phyloP scores from a whole-genome alignment of 2,113 vertebrate species.

The Coptodon bakossiorum region DNA sequence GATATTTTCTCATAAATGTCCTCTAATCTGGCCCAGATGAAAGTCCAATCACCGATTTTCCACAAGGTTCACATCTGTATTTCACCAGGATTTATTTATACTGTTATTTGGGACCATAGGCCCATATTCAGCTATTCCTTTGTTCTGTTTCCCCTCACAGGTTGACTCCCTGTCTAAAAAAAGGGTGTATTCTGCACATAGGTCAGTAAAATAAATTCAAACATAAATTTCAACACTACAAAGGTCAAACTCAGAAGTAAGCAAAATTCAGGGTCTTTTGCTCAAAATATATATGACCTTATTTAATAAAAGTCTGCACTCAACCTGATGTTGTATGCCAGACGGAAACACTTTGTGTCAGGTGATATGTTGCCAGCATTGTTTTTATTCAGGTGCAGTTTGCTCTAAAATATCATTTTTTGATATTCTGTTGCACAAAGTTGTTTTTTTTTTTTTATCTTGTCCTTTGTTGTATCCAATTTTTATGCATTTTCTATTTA shows the following conservation, averaged over 20 bases:
- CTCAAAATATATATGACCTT: neutral
- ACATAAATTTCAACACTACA: neutral
- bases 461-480: neutral
- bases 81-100: neutral
- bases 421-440: neutral
- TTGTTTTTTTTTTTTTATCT: neutral
- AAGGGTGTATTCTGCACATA: neutral
- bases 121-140: neutral
- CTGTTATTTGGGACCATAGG: neutral
- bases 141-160: neutral
- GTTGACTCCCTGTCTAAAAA: neutral
- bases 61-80: neutral
- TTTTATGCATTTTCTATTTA: neutral
- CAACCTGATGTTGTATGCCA: neutral
- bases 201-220: neutral
- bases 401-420: fast-evolving
- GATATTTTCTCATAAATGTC: neutral
- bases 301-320: neutral
- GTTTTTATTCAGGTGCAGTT: neutral
- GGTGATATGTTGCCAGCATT: neutral
- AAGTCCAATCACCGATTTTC: neutral
- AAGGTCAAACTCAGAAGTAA: neutral
- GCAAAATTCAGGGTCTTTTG: neutral
- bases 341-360: neutral
- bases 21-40: neutral